phyloP scores from a whole-genome alignment of 1,140 invertebrate species.

The Spodoptera frugiperda region DNA sequence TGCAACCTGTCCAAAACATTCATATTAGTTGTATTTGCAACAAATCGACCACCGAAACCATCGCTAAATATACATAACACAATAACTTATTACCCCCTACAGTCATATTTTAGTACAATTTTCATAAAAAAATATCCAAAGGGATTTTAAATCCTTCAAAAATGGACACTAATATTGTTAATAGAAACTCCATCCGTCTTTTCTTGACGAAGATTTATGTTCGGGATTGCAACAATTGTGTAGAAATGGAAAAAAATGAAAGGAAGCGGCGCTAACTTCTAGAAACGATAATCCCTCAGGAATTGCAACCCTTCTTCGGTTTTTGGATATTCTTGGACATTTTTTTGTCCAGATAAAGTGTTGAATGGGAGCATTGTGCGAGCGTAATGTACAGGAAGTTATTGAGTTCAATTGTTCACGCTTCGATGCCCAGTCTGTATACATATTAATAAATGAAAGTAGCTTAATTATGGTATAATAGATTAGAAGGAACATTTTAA shows the following conservation, averaged over 20 bases:
- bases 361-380: slow-evolving; percentile 76
- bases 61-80: no score
- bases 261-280: slow-evolving; percentile 74
- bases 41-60: no score
- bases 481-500: slow-evolving; percentile 33
- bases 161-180: slow-evolving; percentile 35
- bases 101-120: background rate
- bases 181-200: slow-evolving; percentile 29
- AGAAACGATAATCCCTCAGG: slow-evolving; percentile 70
- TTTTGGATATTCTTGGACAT: slow-evolving; percentile 4
- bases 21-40: no score
- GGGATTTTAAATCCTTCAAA: slow-evolving; percentile 22
- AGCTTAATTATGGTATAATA: slow-evolving; percentile 37
- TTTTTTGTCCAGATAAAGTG: slow-evolving; percentile 64
- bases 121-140: background rate
- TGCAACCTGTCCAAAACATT: no score
- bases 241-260: slow-evolving; percentile 46
- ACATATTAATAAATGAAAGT: slow-evolving; percentile 77
- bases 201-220: slow-evolving; percentile 27
- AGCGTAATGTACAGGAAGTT: slow-evolving; percentile 75
- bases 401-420: slow-evolving; percentile 76
- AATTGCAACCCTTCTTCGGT: slow-evolving; percentile 64
- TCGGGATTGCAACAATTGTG: slow-evolving; percentile 48
- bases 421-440: slow-evolving; percentile 65
- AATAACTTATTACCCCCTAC: background rate